Conservation (phyloP, 2,888 invertebrate species). For the Leucoptera coffeella region DNA sequence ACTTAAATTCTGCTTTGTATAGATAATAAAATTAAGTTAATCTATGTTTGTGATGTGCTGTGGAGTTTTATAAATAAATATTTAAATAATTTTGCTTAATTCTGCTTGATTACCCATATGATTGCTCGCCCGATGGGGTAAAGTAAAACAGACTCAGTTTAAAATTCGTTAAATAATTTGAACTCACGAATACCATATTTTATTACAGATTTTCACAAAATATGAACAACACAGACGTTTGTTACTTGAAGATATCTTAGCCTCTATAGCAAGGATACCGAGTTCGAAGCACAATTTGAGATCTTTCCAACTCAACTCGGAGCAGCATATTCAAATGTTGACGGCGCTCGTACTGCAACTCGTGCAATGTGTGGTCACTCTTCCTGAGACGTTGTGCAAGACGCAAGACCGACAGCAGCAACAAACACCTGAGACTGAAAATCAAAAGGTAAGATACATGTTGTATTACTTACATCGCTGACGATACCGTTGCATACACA, state of each 20-base stretch:
- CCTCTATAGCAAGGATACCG: conserved; percentile 94
- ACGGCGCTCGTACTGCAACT: conserved; percentile 95
- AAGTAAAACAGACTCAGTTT: no score
- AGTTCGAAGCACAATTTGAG: conserved; percentile 93
- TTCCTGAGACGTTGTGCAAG: conserved; percentile 66
- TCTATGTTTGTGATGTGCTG: no score
- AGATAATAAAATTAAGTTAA: no score
- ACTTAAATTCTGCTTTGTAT: no score
- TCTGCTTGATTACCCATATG: no score
- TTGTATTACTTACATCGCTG: no score
- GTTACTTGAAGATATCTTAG: conserved; percentile 91
- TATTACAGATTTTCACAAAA: conserved; percentile 79
- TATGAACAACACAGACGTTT: conserved; percentile 93
- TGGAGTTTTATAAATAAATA: no score
- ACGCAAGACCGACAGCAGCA: conserved; percentile 26
- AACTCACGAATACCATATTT: no score
- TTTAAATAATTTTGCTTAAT: no score
- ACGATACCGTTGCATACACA: no score
- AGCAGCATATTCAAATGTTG: conserved; percentile 97
- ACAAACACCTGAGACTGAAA: conserved; percentile 20
- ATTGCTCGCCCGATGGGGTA: no score
- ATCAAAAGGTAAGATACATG: conserved; percentile 25
- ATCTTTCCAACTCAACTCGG: conserved; percentile 80
- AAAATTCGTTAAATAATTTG: no score
- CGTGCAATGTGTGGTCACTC: conserved; percentile 91